Evolutionary conservation across 2,888 invertebrate species (phyloP), one percentile per base, ranked within the genome.

Genomic region (Phyllotreta cruciferae): DNA sequence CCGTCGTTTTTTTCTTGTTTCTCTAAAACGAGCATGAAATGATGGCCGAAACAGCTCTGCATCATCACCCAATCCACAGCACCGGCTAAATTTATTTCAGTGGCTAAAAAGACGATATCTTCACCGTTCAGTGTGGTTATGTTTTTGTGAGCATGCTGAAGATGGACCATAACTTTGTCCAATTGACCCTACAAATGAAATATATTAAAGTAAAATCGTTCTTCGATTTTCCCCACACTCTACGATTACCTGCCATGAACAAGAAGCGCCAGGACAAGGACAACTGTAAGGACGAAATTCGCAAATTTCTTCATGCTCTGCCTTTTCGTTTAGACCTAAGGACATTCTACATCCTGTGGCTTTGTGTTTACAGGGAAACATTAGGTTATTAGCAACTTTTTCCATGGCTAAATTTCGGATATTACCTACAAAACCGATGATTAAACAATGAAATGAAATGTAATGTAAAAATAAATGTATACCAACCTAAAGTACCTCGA

Each of bases 1-100:
- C 95, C 97, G 83, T 98, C 97, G 81, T 91, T 95, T 80, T 98
- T 98, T 77, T 97, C 97, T 82, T 97, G 96, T 80, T 98, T 98
- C 80, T 99, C 99, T 55, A 99, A 86, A 38, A 99, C 98, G 71
- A 99, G 86, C 98, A 99, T 99, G 79, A 99, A 99, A 82, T 98
- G 96, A 79, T 97, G 97, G 61, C 96, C 96, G 81, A 98, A 99
- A 82, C 99, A 99, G 35, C 96, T 96, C 83, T 99, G 99, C 98
- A 99, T 99, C 99, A 99, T 99, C 3, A 96, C 96, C 98, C 98
- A 98, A 82, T 98, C 98, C 7, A 98, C 98, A 37, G 98, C 98
- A 63, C 99, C 99, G 6, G 98, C 98, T 70, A 99, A 87, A 84
- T 98, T 99, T 66, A 99, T 99, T 82, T 99, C 99, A 41, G 99